Evolutionary conservation across 2,113 vertebrate species (phyloP).

Genomic region (Eurystomus gularis): DNA sequence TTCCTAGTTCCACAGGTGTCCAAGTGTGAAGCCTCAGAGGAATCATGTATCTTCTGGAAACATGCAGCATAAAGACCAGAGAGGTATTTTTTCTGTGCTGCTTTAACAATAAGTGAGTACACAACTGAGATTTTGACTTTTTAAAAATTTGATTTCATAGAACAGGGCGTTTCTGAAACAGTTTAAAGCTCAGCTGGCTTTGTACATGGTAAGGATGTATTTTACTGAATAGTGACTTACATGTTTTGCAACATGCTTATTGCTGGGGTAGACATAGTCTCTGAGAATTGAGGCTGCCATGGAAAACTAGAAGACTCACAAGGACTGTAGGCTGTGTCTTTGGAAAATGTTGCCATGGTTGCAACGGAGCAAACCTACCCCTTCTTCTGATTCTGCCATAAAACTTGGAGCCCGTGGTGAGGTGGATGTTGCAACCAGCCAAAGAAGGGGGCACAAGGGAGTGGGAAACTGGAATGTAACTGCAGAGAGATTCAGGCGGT

Average conservation of each 20-base stretch:
- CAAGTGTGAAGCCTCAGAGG: neutral
- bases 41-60: neutral
- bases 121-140: neutral
- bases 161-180: neutral
- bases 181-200: neutral
- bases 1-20: neutral
- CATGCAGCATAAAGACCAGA: neutral
- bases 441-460: neutral
- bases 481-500: neutral
- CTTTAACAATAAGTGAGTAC: neutral
- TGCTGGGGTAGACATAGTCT: neutral
- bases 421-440: neutral
- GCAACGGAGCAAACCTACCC: neutral
- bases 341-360: constrained; percentile 52
- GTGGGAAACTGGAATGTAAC: neutral
- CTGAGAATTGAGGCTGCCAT: neutral
- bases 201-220: neutral
- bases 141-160: neutral
- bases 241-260: neutral
- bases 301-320: constrained; percentile 44
- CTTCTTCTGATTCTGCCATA: constrained; percentile 15
- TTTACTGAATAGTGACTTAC: neutral
- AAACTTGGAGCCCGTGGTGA: neutral
- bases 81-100: neutral
- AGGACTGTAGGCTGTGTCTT: constrained; percentile 12